phyloP scores from a whole-genome alignment of 2,113 vertebrate species.

The Seriola dumerili region DNA sequence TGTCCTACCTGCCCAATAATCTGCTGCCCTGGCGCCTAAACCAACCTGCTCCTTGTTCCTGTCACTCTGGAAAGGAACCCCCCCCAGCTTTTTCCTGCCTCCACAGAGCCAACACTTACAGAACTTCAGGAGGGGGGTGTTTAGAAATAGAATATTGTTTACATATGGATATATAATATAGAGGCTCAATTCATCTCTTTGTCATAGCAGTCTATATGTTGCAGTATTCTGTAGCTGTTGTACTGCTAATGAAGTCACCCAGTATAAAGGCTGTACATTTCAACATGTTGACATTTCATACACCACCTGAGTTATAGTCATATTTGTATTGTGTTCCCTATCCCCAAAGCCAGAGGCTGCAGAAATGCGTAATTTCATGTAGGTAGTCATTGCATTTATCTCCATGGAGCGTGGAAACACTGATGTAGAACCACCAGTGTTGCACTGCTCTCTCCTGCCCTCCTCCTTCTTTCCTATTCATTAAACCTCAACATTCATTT shows the following conservation, averaged over 20 bases:
- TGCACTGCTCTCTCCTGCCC: constrained; percentile 4
- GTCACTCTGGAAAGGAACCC: constrained; percentile 47
- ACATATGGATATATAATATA: constrained; percentile 38
- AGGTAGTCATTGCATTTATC: constrained; percentile 42
- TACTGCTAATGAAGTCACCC: constrained; percentile 26
- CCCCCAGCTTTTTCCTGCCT: not conserved
- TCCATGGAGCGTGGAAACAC: constrained; percentile 29
- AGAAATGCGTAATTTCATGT: constrained; percentile 41
- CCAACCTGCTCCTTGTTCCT: constrained; percentile 1
- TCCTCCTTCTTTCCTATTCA: not conserved
- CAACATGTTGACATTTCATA: constrained; percentile 53
- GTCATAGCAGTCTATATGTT: constrained; percentile 41
- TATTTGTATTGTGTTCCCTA: constrained; percentile 17
- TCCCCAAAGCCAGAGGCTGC: constrained; percentile 37
- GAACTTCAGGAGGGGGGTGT: constrained; percentile 28
- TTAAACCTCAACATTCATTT: constrained; percentile 45
- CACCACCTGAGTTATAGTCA: constrained; percentile 1
- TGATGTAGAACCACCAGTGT: constrained; percentile 24
- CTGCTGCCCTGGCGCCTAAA: constrained; percentile 52
- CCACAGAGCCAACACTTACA: constrained; percentile 27
- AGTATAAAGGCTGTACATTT: constrained; percentile 53
- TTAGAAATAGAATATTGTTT: constrained; percentile 62
- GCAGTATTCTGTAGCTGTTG: constrained; percentile 29
- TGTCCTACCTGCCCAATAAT: constrained; percentile 13
- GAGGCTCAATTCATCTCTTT: constrained; percentile 40